Percentiles rank a stretch among this genome's conserved stretches.
phyloP scores from a whole-genome alignment of 2,888 invertebrate genomes.

The Pheosia gnoma region DNA sequence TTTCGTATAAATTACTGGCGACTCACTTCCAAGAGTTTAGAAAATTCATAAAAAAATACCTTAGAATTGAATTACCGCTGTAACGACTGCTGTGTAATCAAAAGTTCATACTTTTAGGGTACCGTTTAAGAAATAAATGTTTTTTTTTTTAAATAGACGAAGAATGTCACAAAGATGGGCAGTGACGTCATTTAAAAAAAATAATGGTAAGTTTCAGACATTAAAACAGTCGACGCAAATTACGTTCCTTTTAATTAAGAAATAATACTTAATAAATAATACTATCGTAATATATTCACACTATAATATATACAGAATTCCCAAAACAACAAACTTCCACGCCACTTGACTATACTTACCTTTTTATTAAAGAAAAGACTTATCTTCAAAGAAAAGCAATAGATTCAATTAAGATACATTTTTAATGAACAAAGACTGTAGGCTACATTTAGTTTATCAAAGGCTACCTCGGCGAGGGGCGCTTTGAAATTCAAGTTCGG shows the following conservation, averaged over 20 bases:
- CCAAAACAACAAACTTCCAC: neutral
- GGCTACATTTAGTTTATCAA: conserved; percentile 39
- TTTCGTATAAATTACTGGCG: neutral
- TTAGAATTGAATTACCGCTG: neutral
- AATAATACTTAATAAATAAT: too few relatives aligned
- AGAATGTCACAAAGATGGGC: too few relatives aligned
- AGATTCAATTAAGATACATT: conserved; percentile 55
- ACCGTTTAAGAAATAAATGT: neutral
- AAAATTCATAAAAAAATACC: conserved; percentile 3
- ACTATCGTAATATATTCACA: neutral
- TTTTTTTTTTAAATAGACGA: neutral
- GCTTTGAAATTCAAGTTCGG: conserved; percentile 17
- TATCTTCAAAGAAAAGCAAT: conserved; percentile 39
- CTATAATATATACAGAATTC: neutral
- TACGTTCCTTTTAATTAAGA: too few relatives aligned
- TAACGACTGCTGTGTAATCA: neutral
- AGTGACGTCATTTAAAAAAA: too few relatives aligned
- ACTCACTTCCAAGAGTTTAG: neutral
- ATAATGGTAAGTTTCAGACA: too few relatives aligned
- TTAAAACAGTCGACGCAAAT: too few relatives aligned
- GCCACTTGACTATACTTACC: conserved; percentile 5
- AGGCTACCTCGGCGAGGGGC: conserved; percentile 15
- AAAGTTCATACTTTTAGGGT: neutral
- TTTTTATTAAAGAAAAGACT: conserved; percentile 16
- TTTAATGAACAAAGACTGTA: conserved; percentile 45